Base-by-base conservation (phyloP, 2,888 invertebrate species). In the Tribolium freemani region DNA sequence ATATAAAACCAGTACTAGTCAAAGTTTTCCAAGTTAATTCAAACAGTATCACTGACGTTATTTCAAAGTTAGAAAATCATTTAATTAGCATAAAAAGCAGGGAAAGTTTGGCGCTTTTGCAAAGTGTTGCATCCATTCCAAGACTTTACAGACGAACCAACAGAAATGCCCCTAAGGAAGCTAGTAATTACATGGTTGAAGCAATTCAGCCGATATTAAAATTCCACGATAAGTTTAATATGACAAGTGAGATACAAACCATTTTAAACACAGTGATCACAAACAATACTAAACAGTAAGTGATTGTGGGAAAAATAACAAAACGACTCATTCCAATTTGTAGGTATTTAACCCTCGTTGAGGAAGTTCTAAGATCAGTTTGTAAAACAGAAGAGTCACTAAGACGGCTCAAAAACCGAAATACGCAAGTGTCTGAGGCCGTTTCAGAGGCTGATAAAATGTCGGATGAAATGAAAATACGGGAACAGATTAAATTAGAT, bases 341-440 rank as follows among this genome's bases (percentile, higher is more conserved):
- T 73, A 90, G 89, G 80, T 95, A 94, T 86, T 90, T 90, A 82
- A 89, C 88, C 79, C 90, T 93, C 72, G 95, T 97, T 10, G 90
- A 91, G 80, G 96, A 97, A 86, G 96, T 98, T 1, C 87, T 99
- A 74, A 94, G 93, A 53, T 97, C 97, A 0, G 97, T 98, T 6
- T 95, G 95, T 85, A 96, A 94, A 88, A 98, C 98, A 78, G 98
- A 98, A 84, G 97, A 98, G 84, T 97, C 97, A 68, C 87, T 99
- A 76, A 91, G 95, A 83, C 91, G 97, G 79, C 88, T 99, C 83
- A 97, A 97, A 87, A 84, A 86, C 67, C 81, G 78, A 58, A 85
- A 75, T 76, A 69, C 79, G 45, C 75, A 71, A 13, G n/a, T 63
- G 21, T 45, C 54, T 5, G 71, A 53, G 50, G 16, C 44, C 5